Percentiles rank a stretch among this genome's conserved stretches.
Evolutionary conservation across 2,113 vertebrate species (phyloP).

Genomic region (Oncorhynchus keta): DNA sequence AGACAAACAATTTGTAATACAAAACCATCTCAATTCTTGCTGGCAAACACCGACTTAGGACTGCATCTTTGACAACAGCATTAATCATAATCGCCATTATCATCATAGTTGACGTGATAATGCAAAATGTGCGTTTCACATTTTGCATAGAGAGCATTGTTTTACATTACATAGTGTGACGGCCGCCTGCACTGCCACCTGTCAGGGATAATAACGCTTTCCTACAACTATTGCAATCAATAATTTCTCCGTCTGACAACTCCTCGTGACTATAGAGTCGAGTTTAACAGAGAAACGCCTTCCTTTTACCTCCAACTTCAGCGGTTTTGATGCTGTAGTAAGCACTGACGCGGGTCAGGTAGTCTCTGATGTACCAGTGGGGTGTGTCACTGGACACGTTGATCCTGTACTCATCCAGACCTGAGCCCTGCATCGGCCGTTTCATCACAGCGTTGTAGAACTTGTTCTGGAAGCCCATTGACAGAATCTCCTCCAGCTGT

Average conservation of each 20-base stretch:
- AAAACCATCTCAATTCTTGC: not conserved
- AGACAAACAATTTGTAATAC: not conserved
- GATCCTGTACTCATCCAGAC: constrained; percentile 65
- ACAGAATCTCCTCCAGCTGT: constrained; percentile 70
- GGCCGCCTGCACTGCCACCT: no score
- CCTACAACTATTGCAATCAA: no score
- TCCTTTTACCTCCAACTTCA: constrained; percentile 69
- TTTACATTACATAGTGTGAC: no score
- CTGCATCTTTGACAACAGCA: not conserved
- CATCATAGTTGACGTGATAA: not conserved
- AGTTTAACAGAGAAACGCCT: not conserved
- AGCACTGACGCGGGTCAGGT: constrained; percentile 65
- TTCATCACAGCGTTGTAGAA: constrained; percentile 68
- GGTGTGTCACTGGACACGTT: constrained; percentile 81
- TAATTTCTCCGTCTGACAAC: not conserved
- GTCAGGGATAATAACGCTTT: no score
- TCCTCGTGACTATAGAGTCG: not conserved
- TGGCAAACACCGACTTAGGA: not conserved
- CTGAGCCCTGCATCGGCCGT: not conserved
- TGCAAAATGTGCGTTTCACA: not conserved
- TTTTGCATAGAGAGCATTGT: no score
- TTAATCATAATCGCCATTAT: not conserved
- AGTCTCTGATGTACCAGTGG: constrained; percentile 80
- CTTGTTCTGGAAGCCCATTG: constrained; percentile 76
- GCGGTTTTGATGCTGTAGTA: constrained; percentile 58